phyloP scores from a whole-genome alignment of 2,797 vertebrate genomes.

The Lagodon rhomboides region DNA sequence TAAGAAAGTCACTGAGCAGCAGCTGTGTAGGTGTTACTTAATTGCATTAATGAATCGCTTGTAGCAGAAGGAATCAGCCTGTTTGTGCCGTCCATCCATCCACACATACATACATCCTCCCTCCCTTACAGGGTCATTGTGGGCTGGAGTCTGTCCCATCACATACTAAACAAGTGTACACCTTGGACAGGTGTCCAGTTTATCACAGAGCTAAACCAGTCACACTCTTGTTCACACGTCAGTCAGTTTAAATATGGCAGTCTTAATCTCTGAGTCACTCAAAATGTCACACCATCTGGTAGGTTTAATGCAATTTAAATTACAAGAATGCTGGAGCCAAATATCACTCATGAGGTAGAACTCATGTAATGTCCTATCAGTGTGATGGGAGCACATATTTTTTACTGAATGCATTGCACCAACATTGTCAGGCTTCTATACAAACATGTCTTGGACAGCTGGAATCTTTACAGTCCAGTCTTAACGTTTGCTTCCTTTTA shows the following conservation, averaged over 20 bases:
- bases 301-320: neutral
- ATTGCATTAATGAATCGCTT: neutral
- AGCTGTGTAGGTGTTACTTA: neutral
- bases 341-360: neutral
- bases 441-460: neutral
- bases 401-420: neutral
- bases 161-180: neutral
- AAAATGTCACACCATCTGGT: neutral
- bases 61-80: neutral
- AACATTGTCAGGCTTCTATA: no score
- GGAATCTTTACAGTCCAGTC: neutral
- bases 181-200: neutral
- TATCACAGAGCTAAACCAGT: neutral
- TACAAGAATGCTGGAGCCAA: neutral
- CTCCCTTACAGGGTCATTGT: neutral
- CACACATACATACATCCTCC: neutral
- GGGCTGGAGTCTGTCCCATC: neutral
- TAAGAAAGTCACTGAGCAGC: constrained; percentile 72
- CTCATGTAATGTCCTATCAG: neutral
- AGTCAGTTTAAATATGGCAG: neutral
- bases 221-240: constrained; percentile 1
- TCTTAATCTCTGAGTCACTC: neutral
- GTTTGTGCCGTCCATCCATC: neutral
- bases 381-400: neutral
- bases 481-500: neutral